phyloP scores from a whole-genome alignment of 2,888 invertebrate genomes.

The Rhodophaea formosa region DNA sequence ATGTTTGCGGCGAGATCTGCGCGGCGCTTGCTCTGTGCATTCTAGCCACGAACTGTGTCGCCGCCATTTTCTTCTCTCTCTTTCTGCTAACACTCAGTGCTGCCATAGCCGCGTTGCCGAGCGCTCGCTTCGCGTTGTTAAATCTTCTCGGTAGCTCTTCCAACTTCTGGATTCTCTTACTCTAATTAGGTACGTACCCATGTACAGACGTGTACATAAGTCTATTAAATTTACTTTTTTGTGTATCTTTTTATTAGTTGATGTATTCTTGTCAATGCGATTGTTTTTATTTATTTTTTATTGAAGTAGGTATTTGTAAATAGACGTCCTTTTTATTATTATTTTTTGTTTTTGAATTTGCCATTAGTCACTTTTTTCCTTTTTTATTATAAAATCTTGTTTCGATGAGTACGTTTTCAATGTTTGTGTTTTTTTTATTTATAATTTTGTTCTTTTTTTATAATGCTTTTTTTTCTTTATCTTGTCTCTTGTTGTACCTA shows the following conservation, averaged over 20 bases:
- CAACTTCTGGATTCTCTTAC: slow-evolving; percentile 56
- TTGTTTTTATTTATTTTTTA: neutral
- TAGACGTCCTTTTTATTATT: neutral
- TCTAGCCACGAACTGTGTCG: slow-evolving; percentile 49
- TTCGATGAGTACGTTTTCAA: neutral
- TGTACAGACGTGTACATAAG: slow-evolving; percentile 28
- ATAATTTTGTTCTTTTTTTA: too few relatives aligned
- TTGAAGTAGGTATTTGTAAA: neutral
- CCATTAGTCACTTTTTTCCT: neutral
- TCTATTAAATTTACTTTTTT: slow-evolving; percentile 15
- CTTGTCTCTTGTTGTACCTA: too few relatives aligned
- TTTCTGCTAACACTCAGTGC: slow-evolving; percentile 66
- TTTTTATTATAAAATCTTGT: neutral
- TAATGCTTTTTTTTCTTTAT: too few relatives aligned
- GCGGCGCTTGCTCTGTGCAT: slow-evolving; percentile 41
- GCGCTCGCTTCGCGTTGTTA: slow-evolving; percentile 48
- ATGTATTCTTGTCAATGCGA: neutral
- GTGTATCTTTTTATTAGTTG: slow-evolving; percentile 14
- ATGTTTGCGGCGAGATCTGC: slow-evolving; percentile 36
- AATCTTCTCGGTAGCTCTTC: slow-evolving; percentile 64
- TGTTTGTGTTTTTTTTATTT: neutral
- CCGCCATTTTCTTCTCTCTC: slow-evolving; percentile 79
- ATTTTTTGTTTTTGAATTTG: neutral
- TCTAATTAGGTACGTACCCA: slow-evolving; percentile 41
- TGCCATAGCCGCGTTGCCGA: slow-evolving; percentile 49